Base-by-base conservation (phyloP, 2,113 vertebrate species). In the Bagarius yarrelli region DNA sequence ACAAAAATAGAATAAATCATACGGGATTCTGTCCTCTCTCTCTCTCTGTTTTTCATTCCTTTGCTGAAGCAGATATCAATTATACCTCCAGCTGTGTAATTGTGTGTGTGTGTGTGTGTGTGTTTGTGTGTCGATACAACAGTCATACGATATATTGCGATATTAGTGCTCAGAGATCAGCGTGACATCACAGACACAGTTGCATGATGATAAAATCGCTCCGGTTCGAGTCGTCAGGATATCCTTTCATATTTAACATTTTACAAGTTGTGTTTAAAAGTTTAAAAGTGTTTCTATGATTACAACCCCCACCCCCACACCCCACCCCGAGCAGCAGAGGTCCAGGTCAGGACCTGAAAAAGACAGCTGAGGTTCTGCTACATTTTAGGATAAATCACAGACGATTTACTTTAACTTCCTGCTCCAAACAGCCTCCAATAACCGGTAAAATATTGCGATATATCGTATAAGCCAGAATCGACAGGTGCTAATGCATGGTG, bases 1-100 rank as follows among this genome's bases (percentile, higher is more conserved):
- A 85, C 80, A 84, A 84, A 77, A 83, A 80, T 83, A 86, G 83
- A 71, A 83, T 74, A 87, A 83, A 87, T 57, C 83, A 84, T 83
- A 83, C 73, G 74, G 87, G 64, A 85, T 81, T 73, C 80, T 59
- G 27, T 70, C 23, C 34, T 55, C 80, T 63, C 56, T 56, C 44
- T 53, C 18, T 18, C 44, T 19, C n/a, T 12, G 25, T 30, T 27
- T n/a, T 47, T 52, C 25, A 4, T 47, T 70, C 40, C 36, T 47
- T 40, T 4, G 36, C 14, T 1, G 6, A 6, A 40, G 36, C 16
- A 27, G 8, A 50, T 70, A 23, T 70, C 23, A 70, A 70, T 30
- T 30, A 50, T 52, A 53, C 25, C 69, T 71, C 69, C 69, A 71
- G 25, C 47, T 52, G 30, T 63, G 60, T 61, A 25, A 30, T 30